These are phyloP conservation scores for Danio jaintianensis DNA, from an alignment of 2,797 vertebrate species.

Conservation along the genomic window DNA sequence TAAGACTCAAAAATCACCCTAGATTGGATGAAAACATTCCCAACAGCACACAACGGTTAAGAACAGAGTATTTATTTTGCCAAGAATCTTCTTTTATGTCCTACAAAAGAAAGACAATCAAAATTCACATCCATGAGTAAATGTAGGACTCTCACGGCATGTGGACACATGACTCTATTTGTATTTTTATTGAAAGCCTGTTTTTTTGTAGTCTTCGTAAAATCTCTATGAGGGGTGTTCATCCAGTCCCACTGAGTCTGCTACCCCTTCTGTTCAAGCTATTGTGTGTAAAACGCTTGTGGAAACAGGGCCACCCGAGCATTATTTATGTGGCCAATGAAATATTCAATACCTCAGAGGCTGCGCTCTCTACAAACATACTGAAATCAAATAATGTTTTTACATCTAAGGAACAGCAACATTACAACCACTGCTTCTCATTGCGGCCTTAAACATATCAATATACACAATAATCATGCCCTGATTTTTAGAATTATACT, in stretches of 20 bases:
- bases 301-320: conserved; percentile 37
- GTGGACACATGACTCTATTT: conserved; percentile 26
- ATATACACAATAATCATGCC: not conserved
- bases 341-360: conserved; percentile 57
- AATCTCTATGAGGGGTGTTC: conserved; percentile 41
- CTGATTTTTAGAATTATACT: not conserved
- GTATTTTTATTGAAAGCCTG: conserved; percentile 40
- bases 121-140: too few species aligned
- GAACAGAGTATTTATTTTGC: too few species aligned
- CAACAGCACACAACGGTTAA: too few species aligned
- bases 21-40: too few species aligned
- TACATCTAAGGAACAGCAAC: conserved; percentile 40
- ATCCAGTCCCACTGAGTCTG: conserved; percentile 31
- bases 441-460: not conserved
- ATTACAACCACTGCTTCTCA: not conserved
- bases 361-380: conserved; percentile 31
- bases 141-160: conserved; percentile 2
- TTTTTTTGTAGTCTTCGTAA: conserved; percentile 17
- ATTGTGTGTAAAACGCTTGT: conserved; percentile 50
- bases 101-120: too few species aligned
- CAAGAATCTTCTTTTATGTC: too few species aligned
- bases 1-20: too few species aligned
- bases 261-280: conserved; percentile 48
- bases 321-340: conserved; percentile 58
- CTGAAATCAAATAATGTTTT: conserved; percentile 44